Conservation (phyloP, 2,888 invertebrate genomes). For the Ligdia adustata region DNA sequence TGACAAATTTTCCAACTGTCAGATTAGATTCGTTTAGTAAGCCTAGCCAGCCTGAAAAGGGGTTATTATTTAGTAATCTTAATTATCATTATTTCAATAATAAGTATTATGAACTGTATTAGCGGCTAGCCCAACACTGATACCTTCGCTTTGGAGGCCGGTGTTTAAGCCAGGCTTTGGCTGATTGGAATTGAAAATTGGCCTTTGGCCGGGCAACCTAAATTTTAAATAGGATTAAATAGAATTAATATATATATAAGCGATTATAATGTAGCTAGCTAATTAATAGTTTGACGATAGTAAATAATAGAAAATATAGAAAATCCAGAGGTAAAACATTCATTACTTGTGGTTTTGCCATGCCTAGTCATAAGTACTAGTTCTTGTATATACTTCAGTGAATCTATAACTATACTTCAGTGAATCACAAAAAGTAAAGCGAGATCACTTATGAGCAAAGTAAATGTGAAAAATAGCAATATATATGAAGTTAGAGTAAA, state of each 20-base stretch:
- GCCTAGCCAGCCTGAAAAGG: not conserved
- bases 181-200: conserved; percentile 24
- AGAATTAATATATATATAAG: conserved; percentile 8
- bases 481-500: too few relatives aligned
- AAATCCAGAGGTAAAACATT: too few relatives aligned
- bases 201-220: conserved; percentile 14
- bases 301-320: too few relatives aligned
- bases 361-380: too few relatives aligned
- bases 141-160: conserved; percentile 11
- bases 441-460: too few relatives aligned
- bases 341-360: too few relatives aligned
- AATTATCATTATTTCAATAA: conserved; percentile 6
- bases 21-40: too few relatives aligned
- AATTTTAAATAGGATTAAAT: conserved; percentile 12
- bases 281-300: not conserved
- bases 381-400: too few relatives aligned
- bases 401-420: too few relatives aligned
- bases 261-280: conserved; percentile 4
- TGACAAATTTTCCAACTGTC: too few relatives aligned
- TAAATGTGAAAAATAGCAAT: too few relatives aligned
- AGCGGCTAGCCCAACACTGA: conserved; percentile 8
- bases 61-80: not conserved
- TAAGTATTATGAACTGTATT: conserved; percentile 10
- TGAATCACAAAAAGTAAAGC: too few relatives aligned
- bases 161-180: conserved; percentile 16